Conservation (phyloP, 2,888 invertebrate species). For the Atrina japonica region DNA sequence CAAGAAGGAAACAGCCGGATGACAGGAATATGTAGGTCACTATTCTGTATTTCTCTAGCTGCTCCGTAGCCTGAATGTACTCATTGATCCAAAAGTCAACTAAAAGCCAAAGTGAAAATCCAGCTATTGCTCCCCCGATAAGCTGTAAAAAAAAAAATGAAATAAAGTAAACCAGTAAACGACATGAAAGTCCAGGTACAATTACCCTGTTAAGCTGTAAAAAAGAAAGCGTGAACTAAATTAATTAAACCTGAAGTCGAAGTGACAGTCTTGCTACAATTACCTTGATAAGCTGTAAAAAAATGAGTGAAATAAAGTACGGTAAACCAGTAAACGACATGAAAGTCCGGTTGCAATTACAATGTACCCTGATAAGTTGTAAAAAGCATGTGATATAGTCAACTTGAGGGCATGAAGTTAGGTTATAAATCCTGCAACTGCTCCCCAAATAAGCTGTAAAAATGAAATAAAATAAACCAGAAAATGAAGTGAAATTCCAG, state of each 20-base stretch:
- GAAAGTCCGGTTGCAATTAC: not conserved
- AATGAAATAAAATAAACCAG: slow-evolving; percentile 64
- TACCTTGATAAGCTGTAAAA: slow-evolving; percentile 68
- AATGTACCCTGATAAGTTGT: not conserved
- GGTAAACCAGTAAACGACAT: too few relatives aligned
- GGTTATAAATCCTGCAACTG: too few relatives aligned
- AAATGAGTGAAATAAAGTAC: too few relatives aligned
- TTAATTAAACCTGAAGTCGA: slow-evolving; percentile 72
- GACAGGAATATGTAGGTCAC: slow-evolving; percentile 69
- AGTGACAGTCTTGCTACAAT: slow-evolving; percentile 70
- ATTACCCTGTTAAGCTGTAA: not conserved
- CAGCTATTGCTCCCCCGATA: slow-evolving; percentile 69
- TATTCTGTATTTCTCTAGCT: slow-evolving; percentile 63
- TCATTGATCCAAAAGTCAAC: slow-evolving; percentile 73
- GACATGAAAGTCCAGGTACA: too few relatives aligned
- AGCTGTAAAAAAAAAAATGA: slow-evolving; percentile 65
- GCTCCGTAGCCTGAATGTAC: slow-evolving; percentile 63
- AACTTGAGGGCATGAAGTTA: too few relatives aligned
- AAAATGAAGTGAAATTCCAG: slow-evolving; percentile 71
- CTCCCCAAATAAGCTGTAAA: not conserved
- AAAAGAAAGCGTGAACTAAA: not conserved
- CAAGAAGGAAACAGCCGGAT: slow-evolving; percentile 58
- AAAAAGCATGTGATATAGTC: too few relatives aligned
- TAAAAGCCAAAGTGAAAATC: slow-evolving; percentile 70
- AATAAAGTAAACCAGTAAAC: too few relatives aligned